These are phyloP conservation scores for Acrobasis repandana DNA, from an alignment of 2,888 invertebrate genomes.

Conservation along the genomic window DNA sequence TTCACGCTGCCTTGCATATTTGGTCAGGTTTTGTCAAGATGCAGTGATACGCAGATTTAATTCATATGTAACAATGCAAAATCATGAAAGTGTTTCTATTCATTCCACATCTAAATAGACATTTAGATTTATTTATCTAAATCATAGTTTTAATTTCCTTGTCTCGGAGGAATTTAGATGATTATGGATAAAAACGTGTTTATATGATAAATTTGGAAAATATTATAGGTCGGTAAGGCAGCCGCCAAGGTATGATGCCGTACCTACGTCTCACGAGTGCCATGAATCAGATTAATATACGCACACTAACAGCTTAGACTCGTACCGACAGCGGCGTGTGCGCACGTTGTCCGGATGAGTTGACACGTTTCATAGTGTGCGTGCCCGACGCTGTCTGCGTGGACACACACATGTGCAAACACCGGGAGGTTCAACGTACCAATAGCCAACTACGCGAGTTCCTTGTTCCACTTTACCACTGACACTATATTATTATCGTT, in stretches of 20 bases:
- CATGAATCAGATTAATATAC: conserved; percentile 71
- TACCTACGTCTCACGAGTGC: conserved; percentile 49
- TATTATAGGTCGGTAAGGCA: conserved; percentile 22
- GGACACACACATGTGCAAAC: conserved; percentile 48
- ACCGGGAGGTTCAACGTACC: conserved; percentile 77
- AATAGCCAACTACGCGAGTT: conserved; percentile 78
- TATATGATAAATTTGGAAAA: conserved; percentile 1
- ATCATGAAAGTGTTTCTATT: conserved; percentile 6
- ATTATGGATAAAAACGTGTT: neutral
- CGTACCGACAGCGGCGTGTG: conserved; percentile 37
- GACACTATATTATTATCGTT: conserved; percentile 80
- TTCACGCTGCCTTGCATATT: conserved; percentile 19
- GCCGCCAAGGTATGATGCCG: conserved; percentile 44
- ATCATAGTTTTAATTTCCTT: neutral
- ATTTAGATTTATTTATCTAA: neutral
- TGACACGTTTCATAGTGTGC: conserved; percentile 33
- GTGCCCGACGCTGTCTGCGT: conserved; percentile 42
- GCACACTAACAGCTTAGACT: conserved; percentile 44
- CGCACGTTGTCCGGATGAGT: conserved; percentile 26
- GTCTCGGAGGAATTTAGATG: neutral
- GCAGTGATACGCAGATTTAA: conserved; percentile 12
- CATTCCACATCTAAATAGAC: too few species aligned
- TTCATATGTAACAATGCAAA: conserved; percentile 7
- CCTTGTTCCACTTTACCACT: conserved; percentile 82
- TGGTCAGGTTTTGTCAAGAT: conserved; percentile 9